These are phyloP conservation scores for Paedocypris sp. DNA, from an alignment of 2,113 vertebrate genomes.

Conservation along the genomic window DNA sequence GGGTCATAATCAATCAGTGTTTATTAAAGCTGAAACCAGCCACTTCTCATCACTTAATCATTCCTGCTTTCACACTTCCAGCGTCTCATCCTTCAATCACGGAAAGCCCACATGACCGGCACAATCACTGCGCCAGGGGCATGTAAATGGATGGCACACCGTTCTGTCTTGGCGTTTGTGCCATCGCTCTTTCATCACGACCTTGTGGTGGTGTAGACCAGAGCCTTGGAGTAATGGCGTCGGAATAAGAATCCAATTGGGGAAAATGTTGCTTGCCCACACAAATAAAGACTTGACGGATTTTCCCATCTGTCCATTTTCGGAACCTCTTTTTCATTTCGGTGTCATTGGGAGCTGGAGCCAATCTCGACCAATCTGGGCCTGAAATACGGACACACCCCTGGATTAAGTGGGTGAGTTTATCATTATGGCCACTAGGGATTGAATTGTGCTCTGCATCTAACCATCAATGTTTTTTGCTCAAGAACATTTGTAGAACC, in stretches of 20 bases:
- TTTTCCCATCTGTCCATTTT: too few species aligned
- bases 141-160: not conserved
- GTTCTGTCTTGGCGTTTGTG: not conserved
- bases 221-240: not conserved
- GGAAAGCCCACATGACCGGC: not conserved
- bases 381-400: too few species aligned
- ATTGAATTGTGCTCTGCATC: too few species aligned
- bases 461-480: too few species aligned
- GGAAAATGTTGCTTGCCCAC: too few species aligned
- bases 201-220: not conserved
- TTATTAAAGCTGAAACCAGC: slow-evolving; percentile 14
- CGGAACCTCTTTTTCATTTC: too few species aligned
- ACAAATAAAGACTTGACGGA: too few species aligned
- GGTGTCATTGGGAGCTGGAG: too few species aligned
- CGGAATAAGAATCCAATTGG: not conserved
- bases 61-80: not conserved
- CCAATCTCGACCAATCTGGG: too few species aligned
- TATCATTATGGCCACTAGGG: too few species aligned
- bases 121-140: not conserved
- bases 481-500: too few species aligned
- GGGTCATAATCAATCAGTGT: slow-evolving; percentile 7
- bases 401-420: too few species aligned
- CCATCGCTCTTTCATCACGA: not conserved
- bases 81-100: not conserved
- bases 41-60: slow-evolving; percentile 8